These are phyloP conservation scores for Synanthedon formicaeformis DNA, from an alignment of 2,888 invertebrate species.

Conservation along the genomic window DNA sequence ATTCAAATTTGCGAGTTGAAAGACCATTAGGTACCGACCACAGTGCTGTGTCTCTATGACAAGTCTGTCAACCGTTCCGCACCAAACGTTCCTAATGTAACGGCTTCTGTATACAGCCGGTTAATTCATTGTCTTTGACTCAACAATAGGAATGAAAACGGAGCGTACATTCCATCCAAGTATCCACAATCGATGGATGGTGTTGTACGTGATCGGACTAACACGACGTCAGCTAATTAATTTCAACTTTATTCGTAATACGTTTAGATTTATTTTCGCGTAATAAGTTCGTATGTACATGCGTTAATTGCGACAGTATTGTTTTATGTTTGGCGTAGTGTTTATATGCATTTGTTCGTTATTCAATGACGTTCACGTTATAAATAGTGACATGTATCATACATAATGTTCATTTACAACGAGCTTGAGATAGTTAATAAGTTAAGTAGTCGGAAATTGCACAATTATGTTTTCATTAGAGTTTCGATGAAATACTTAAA, in stretches of 20 bases:
- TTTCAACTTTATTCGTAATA: not conserved
- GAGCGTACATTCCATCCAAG: conserved; percentile 25
- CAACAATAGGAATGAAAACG: conserved; percentile 26
- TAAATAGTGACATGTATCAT: not conserved
- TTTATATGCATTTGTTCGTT: conserved; percentile 6
- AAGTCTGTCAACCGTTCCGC: no score
- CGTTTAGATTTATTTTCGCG: conserved; percentile 1
- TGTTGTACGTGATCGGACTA: conserved; percentile 26
- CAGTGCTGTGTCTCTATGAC: no score
- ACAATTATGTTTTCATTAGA: no score
- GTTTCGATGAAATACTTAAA: no score
- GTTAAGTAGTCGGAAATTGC: no score
- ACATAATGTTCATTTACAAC: not conserved
- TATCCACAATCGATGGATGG: conserved; percentile 24
- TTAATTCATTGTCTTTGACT: not conserved
- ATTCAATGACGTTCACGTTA: not conserved
- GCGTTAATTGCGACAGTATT: conserved; percentile 4
- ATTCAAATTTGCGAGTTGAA: no score
- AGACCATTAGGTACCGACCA: no score
- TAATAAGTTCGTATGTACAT: not conserved
- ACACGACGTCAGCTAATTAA: not conserved
- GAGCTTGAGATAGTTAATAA: no score
- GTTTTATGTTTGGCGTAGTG: conserved; percentile 3
- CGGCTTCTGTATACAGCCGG: not conserved
- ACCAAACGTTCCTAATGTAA: not conserved